Conservation (phyloP, 2,888 invertebrate genomes). For the Dryadula phaetusa region DNA sequence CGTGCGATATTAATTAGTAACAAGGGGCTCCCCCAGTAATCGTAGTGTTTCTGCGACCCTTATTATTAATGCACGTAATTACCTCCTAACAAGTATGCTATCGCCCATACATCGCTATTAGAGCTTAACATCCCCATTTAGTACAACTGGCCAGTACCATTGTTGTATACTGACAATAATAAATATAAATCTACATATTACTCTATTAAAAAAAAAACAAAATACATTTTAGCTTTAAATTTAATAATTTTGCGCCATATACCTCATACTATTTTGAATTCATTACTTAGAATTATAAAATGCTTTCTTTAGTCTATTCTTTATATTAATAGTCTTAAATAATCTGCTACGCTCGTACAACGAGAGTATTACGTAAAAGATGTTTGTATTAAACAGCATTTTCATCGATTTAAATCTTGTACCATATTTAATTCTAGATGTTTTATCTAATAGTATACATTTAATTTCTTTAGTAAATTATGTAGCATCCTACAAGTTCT, state of each 20-base stretch:
- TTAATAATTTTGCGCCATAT: too few relatives aligned
- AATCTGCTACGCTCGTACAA: too few relatives aligned
- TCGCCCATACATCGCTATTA: slow-evolving; percentile 75
- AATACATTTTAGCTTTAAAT: too few relatives aligned
- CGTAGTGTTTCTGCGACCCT: slow-evolving; percentile 50
- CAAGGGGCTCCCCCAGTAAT: slow-evolving; percentile 46
- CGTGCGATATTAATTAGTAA: slow-evolving; percentile 64
- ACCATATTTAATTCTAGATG: background rate
- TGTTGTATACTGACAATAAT: background rate
- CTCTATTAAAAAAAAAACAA: too few relatives aligned
- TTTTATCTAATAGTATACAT: slow-evolving; percentile 14
- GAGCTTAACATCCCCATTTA: slow-evolving; percentile 68
- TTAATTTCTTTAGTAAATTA: slow-evolving; percentile 31
- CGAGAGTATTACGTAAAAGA: too few relatives aligned
- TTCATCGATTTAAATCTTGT: background rate
- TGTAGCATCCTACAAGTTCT: slow-evolving; percentile 60
- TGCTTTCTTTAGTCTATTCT: too few relatives aligned
- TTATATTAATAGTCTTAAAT: too few relatives aligned
- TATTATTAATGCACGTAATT: slow-evolving; percentile 80
- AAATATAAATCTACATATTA: too few relatives aligned
- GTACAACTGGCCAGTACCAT: slow-evolving; percentile 45
- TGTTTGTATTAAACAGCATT: too few relatives aligned
- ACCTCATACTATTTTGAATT: too few relatives aligned
- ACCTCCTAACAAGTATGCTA: slow-evolving; percentile 67
- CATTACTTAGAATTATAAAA: too few relatives aligned